These are phyloP conservation scores for Poecilia latipinna DNA, from an alignment of 2,113 vertebrate species.

Conservation along the genomic window DNA sequence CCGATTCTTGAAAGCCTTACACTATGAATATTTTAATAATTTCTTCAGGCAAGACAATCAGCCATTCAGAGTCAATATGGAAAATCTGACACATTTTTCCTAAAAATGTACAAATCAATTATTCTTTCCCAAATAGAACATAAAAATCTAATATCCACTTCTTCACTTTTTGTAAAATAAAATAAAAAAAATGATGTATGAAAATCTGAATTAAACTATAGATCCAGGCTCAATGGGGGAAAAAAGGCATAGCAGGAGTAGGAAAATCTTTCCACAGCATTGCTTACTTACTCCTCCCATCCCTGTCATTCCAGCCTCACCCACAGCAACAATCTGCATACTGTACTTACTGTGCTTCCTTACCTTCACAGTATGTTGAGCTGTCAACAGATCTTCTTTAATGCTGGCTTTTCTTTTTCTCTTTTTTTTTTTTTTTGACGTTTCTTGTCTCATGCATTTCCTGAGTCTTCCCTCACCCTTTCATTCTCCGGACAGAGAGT, in stretches of 20 bases:
- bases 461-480: not conserved
- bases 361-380: slow-evolving; percentile 19
- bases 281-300: slow-evolving; percentile 55
- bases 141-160: not conserved
- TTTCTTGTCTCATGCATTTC: not conserved
- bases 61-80: slow-evolving; percentile 45
- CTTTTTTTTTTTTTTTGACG: not conserved
- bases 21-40: slow-evolving; percentile 24
- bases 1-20: slow-evolving; percentile 24
- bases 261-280: slow-evolving; percentile 22
- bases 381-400: slow-evolving; percentile 19
- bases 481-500: not conserved
- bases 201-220: not conserved
- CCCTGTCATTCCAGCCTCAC: slow-evolving; percentile 51
- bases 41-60: slow-evolving; percentile 47
- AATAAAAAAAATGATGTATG: not conserved
- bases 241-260: not conserved
- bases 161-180: not conserved
- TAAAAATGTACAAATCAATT: slow-evolving; percentile 49
- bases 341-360: slow-evolving; percentile 60
- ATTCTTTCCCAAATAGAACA: slow-evolving; percentile 9
- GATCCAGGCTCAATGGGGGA: not conserved
- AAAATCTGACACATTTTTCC: slow-evolving; percentile 18
- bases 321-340: slow-evolving; percentile 22
- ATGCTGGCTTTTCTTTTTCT: not conserved